These are phyloP conservation scores for Malthinus seriepunctatus DNA, from an alignment of 2,888 invertebrate genomes.

Conservation along the genomic window DNA sequence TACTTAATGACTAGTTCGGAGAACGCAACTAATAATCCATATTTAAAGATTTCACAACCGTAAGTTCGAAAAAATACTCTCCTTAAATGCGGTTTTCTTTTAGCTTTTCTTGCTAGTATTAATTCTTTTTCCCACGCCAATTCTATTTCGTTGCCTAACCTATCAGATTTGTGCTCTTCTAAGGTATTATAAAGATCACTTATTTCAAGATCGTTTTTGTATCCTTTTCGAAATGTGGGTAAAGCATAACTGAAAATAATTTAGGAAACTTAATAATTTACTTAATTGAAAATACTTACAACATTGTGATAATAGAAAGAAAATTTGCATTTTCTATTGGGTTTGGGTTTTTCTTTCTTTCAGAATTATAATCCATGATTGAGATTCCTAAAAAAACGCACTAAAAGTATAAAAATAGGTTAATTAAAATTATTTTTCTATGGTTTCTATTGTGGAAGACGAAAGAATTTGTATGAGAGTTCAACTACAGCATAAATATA, in stretches of 20 bases:
- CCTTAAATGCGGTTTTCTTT: neutral
- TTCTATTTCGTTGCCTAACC: conserved; percentile 3
- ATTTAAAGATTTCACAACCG: neutral
- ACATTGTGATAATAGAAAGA: neutral
- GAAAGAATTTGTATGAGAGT: too few relatives aligned
- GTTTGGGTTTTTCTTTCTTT: neutral
- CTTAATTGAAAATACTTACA: neutral
- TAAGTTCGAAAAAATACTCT: conserved; percentile 3
- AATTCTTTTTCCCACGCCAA: conserved; percentile 4
- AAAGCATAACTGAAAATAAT: conserved; percentile 2
- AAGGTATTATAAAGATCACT: conserved; percentile 9
- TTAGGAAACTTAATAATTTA: neutral
- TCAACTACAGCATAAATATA: too few relatives aligned
- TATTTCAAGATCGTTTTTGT: neutral
- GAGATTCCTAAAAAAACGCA: too few relatives aligned
- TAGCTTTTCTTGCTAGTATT: neutral
- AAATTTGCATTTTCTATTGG: conserved; percentile 1
- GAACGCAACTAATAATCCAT: neutral
- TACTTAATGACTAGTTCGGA: conserved; percentile 6
- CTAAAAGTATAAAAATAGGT: too few relatives aligned
- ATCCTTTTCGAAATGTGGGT: conserved; percentile 2
- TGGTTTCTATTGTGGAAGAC: too few relatives aligned
- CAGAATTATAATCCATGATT: neutral
- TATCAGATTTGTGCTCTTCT: neutral
- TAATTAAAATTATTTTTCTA: too few relatives aligned